Base-by-base conservation (phyloP, 2,113 vertebrate genomes). In the Cariama cristata region DNA sequence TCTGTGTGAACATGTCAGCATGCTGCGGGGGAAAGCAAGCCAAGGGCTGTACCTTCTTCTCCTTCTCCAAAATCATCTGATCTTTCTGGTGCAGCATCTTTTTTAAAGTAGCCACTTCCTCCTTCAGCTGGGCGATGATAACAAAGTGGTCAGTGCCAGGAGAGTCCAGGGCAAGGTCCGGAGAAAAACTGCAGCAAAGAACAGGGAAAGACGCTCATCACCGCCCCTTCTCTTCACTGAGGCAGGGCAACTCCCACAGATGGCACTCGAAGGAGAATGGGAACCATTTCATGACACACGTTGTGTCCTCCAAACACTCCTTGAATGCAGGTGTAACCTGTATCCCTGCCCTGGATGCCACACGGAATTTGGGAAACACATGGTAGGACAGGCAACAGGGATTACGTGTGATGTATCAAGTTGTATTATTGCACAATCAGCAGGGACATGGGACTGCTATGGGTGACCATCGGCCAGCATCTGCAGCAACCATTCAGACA, bases 51-150 rank as follows among this genome's bases (percentile, higher is more conserved):
- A 99, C 98, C 98, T 99, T 99, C 94, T 98, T 98, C 88, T 99
- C 98, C 95, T 99, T 99, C 97, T 98, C 98, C 92, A 99, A 85
- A 77, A 99, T 98, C 98, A 98, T 98, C 89, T 98, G 98, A 96
- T 99, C 98, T 60, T 98, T 99, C 92, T 99, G 98, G 96, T 98
- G 98, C 82, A 99, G 96, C 98, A 98, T 98, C 96, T 98, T 99
- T 95, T 99, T 99, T 60, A 99, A 96, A 85, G 98, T 98, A 62
- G 98, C 98, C 76, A 98, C 98, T 85, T 98, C 98, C 91, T 99
- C 98, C 93, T 98, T 98, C 90, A 99, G 98, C 63, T 99, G 98
- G 71, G 98, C 98, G 71, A 98, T 98, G 97, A 99, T 98, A 84
- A 98, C 98, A 69, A 99, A 98, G 84, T 98, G 98, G 92, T 98